These are phyloP conservation scores for Acholoe squamosa DNA, from an alignment of 2,888 invertebrate genomes.

Conservation along the genomic window DNA sequence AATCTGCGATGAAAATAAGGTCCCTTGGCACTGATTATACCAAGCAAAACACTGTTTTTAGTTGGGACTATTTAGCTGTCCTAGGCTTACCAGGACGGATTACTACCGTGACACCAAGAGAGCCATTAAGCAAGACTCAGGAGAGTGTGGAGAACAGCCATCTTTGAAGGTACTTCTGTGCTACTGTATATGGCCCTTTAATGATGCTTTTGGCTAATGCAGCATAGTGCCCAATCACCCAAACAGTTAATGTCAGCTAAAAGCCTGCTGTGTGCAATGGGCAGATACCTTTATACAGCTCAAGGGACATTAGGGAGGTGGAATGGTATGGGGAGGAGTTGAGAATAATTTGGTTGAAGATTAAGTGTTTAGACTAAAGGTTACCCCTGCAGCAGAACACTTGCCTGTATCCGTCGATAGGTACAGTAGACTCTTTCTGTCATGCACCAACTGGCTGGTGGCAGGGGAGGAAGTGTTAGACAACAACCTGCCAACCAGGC, in stretches of 20 bases:
- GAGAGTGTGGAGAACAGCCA: not conserved
- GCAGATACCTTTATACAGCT: not conserved
- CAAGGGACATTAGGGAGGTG: not conserved
- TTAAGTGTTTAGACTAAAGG: not conserved
- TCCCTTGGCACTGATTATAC: too few relatives aligned
- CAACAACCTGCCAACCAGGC: too few relatives aligned
- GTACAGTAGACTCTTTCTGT: too few relatives aligned
- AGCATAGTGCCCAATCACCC: not conserved
- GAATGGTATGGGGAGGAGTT: not conserved
- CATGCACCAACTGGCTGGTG: too few relatives aligned
- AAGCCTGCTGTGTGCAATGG: not conserved
- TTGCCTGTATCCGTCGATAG: too few relatives aligned
- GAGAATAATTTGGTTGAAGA: not conserved
- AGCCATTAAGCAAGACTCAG: too few relatives aligned
- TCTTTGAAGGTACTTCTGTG: not conserved
- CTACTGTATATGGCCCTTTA: not conserved
- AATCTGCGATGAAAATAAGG: too few relatives aligned
- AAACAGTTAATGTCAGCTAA: not conserved
- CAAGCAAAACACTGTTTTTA: too few relatives aligned
- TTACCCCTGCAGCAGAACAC: not conserved
- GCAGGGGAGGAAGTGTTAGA: too few relatives aligned
- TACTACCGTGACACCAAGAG: too few relatives aligned
- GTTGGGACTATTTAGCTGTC: too few relatives aligned
- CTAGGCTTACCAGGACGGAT: too few relatives aligned
- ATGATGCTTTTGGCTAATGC: not conserved